Evolutionary conservation across 2,797 vertebrate genomes (phyloP).

Genomic region (Pteropus rufus): DNA sequence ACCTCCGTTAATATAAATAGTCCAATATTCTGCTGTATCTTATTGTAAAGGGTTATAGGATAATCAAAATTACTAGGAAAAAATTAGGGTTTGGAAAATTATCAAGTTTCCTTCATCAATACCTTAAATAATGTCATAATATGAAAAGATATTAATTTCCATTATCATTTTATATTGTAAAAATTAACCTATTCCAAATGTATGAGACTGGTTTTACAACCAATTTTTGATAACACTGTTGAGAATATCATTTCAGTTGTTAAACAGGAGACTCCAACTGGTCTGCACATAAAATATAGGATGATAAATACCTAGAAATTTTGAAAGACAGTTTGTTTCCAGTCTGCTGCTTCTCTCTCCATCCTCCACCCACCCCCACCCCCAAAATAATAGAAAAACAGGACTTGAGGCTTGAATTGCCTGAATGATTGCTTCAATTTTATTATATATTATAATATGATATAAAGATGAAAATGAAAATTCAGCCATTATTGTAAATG

Average conservation of each 20-base stretch:
- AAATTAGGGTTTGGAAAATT: neutral
- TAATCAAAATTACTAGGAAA: neutral
- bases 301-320: neutral
- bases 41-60: neutral
- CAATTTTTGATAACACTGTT: neutral
- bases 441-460: neutral
- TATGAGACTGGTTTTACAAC: neutral
- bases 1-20: neutral
- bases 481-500: neutral
- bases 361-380: accelerated
- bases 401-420: neutral
- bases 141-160: slow-evolving; percentile 25
- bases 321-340: neutral
- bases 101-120: neutral
- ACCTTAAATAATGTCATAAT: neutral
- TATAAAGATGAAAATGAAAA: slow-evolving; percentile 12
- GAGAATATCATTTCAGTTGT: slow-evolving; percentile 14
- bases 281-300: neutral
- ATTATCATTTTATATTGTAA: slow-evolving; percentile 27
- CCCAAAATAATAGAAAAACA: neutral
- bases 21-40: slow-evolving; percentile 18
- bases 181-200: slow-evolving; percentile 10
- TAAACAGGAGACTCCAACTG: neutral
- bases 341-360: neutral
- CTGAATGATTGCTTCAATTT: neutral